A percentile compares a stretch with the other conserved stretches of the same genome.
Conservation (phyloP, 2,888 invertebrate species). For the Podotricha telesiphe region DNA sequence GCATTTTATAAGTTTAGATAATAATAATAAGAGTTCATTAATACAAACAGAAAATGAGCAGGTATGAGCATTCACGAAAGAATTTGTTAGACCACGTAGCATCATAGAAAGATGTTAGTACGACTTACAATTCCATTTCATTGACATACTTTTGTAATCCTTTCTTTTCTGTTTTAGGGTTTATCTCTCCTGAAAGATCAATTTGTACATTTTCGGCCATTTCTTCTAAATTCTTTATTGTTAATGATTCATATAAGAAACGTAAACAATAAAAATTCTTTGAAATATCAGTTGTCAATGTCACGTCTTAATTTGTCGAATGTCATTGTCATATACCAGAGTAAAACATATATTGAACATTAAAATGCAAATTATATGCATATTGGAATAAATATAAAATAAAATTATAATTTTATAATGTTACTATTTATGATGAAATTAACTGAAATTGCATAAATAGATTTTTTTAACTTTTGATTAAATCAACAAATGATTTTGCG, state of each 20-base stretch:
- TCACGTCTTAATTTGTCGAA: not conserved
- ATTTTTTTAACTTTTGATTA: not conserved
- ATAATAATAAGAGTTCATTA: not conserved
- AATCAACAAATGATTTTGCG: conserved; percentile 24
- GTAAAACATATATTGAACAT: not conserved
- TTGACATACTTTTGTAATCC: conserved; percentile 82
- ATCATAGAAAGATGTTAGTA: conserved; percentile 53
- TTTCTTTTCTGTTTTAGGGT: conserved; percentile 71
- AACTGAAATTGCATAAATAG: not conserved
- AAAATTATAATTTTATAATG: not conserved
- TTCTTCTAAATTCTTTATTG: conserved; percentile 26
- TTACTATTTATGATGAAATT: not conserved
- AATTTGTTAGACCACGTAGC: conserved; percentile 12
- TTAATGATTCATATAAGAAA: conserved; percentile 4
- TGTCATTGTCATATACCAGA: conserved; percentile 7
- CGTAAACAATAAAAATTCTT: conserved; percentile 23
- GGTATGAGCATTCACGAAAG: not conserved
- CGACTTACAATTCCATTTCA: conserved; percentile 79
- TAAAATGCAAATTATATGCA: not conserved
- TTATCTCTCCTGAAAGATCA: conserved; percentile 78
- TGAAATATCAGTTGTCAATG: conserved; percentile 16
- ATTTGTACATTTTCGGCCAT: conserved; percentile 80
- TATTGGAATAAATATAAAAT: not conserved
- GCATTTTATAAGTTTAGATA: no score
- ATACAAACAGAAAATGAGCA: not conserved